Conservation (phyloP, 2,113 vertebrate species). For the Fregetta grallaria region DNA sequence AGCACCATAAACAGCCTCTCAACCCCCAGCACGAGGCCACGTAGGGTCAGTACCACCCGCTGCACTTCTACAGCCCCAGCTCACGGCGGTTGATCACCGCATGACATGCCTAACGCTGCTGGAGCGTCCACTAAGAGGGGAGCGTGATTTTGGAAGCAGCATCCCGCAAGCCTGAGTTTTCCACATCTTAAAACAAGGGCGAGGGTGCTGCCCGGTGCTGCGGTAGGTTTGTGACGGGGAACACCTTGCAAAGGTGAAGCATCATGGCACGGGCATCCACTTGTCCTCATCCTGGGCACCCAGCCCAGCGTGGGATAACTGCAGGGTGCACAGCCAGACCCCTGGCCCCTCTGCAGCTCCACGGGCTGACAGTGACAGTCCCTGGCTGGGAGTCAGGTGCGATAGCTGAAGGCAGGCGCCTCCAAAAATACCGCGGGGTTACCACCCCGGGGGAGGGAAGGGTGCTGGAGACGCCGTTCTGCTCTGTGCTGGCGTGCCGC, state of each 20-base stretch:
- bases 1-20: background rate
- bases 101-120: fast-evolving
- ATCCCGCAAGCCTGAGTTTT: background rate
- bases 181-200: background rate
- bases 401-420: background rate
- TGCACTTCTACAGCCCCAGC: background rate
- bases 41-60: background rate
- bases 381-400: background rate
- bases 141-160: background rate
- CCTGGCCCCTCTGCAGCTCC: background rate
- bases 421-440: background rate
- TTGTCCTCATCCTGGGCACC: background rate
- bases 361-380: background rate
- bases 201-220: background rate
- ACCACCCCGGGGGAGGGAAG: fast-evolving
- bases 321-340: background rate
- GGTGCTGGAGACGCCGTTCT: fast-evolving
- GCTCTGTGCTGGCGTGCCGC: fast-evolving
- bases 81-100: fast-evolving
- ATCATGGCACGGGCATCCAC: fast-evolving
- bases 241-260: background rate
- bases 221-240: background rate
- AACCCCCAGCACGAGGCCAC: fast-evolving
- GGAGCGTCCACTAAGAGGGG: fast-evolving
- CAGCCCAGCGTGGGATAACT: fast-evolving